Evolutionary conservation across 2,888 invertebrate species (phyloP), one percentile per base, ranked within the genome.

Genomic region (Drosophila limbata): DNA sequence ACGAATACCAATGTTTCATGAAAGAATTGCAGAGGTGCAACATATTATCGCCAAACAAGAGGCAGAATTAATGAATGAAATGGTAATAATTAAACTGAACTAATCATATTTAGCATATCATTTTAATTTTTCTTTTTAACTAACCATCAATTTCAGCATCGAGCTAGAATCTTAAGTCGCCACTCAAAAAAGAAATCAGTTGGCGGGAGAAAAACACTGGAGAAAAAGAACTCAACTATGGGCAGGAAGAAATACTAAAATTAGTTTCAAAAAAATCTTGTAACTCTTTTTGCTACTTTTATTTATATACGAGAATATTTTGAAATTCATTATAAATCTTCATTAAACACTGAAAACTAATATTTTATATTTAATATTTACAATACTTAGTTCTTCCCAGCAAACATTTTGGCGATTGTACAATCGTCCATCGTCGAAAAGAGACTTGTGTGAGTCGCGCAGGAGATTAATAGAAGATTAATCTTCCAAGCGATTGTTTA

Each of bases 1-100:
- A 0, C 52, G 48, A 40, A 52, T 82, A 3, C 48, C 63, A 2
- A 59, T 69, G 17, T 85, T 73, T 42, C 77, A 59, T n/a, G 0
- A 0, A 3, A 68, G 60, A 61, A 66, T 79, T 31, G 40, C 47
- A 13, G 63, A 60, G 13, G 62, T 79, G 6, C 33, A 13, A 6
- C 53, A 35, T 2, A 33, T 69, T 2, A n/a, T 61, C 1, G 64
- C 44, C 4, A 21, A 17, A 3, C 56, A 50, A 6, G 53, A 47
- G 17, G 42, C 25, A 5, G 59, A 42, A 6, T 5, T n/a, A n/a
- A 11, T 42, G 2, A 17, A 3, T 19, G 31, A 13, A 15, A n/a
- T 42, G 17, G 10, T 13, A 15, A 13, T 17, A 31, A 11, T 5
- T 11, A 42, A 17, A 2, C 10, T 10, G 10, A 40, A 40, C 10